These are phyloP conservation scores for Probosciger aterrimus DNA, from an alignment of 2,113 vertebrate genomes.

Conservation along the genomic window DNA sequence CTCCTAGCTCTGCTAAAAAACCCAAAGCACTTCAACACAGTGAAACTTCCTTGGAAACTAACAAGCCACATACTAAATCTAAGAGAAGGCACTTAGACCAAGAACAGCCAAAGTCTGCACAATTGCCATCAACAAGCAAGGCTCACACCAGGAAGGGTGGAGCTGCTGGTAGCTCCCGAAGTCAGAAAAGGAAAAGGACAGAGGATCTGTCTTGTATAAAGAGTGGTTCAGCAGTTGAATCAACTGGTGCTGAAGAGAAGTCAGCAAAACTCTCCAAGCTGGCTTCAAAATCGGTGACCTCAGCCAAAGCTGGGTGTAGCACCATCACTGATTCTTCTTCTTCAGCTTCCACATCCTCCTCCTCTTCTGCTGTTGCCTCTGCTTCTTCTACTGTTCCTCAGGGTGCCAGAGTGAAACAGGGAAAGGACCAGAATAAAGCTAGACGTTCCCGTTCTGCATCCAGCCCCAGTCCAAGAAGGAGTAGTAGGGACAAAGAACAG, in stretches of 20 bases:
- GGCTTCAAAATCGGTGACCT: slow-evolving; percentile 99
- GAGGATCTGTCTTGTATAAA: slow-evolving; percentile 87
- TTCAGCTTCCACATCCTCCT: slow-evolving; percentile 90
- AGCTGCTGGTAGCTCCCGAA: slow-evolving; percentile 83
- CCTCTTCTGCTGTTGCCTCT: slow-evolving; percentile 86
- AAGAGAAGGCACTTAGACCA: slow-evolving; percentile 90
- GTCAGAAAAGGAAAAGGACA: slow-evolving; percentile 96
- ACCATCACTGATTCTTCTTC: slow-evolving; percentile 95
- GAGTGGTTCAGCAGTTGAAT: slow-evolving; percentile 86
- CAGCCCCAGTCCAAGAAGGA: slow-evolving; percentile 94
- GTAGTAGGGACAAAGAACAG: slow-evolving; percentile 96
- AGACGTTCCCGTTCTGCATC: slow-evolving; percentile 95
- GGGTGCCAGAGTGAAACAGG: slow-evolving; percentile 96
- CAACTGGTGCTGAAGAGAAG: slow-evolving; percentile 91
- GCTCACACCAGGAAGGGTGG: slow-evolving; percentile 90
- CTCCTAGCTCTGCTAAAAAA: slow-evolving; percentile 92
- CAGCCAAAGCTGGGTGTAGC: slow-evolving; percentile 99
- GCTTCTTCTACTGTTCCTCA: slow-evolving; percentile 87
- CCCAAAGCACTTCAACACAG: slow-evolving; percentile 87
- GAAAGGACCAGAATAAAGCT: slow-evolving; percentile 97
- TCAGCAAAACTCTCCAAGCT: slow-evolving; percentile 99
- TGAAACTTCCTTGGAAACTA: slow-evolving; percentile 84
- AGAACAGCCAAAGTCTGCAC: slow-evolving; percentile 80
- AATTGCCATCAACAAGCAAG: slow-evolving; percentile 86
- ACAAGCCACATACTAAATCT: slow-evolving; percentile 86